Percentiles rank a stretch among this genome's conserved stretches.
These are phyloP conservation scores for Cranoglanis bouderius DNA, from an alignment of 2,113 vertebrate species.

Conservation along the genomic window DNA sequence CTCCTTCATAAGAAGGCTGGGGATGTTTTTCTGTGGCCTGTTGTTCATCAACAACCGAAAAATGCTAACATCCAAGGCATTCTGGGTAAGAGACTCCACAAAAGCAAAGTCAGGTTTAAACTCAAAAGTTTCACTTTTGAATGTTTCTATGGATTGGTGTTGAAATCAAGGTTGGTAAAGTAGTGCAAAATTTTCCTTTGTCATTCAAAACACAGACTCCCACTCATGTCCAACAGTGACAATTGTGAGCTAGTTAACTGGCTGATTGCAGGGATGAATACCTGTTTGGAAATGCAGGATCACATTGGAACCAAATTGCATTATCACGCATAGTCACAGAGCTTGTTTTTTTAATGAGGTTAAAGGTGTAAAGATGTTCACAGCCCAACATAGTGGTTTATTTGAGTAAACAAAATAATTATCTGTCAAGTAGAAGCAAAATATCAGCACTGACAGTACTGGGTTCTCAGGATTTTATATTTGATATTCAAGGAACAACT, in stretches of 20 bases:
- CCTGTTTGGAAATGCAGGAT: background rate
- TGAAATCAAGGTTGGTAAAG: background rate
- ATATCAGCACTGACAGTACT: background rate
- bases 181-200: background rate
- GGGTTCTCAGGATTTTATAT: background rate
- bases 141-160: background rate
- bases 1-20: constrained; percentile 50
- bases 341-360: background rate
- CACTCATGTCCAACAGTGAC: background rate
- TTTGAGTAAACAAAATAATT: background rate
- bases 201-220: background rate
- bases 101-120: background rate
- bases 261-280: background rate
- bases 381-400: background rate
- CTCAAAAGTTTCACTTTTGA: background rate
- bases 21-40: constrained; percentile 63
- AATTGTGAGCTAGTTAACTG: background rate
- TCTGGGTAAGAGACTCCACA: constrained; percentile 54
- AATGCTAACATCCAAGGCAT: constrained; percentile 50
- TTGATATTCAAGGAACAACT: constrained; percentile 29
- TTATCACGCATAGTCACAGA: background rate
- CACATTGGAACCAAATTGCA: background rate
- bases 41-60: constrained; percentile 51
- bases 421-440: background rate
- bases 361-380: background rate